Base-by-base conservation (phyloP, 2,113 vertebrate genomes). In the Fulmarus glacialis region DNA sequence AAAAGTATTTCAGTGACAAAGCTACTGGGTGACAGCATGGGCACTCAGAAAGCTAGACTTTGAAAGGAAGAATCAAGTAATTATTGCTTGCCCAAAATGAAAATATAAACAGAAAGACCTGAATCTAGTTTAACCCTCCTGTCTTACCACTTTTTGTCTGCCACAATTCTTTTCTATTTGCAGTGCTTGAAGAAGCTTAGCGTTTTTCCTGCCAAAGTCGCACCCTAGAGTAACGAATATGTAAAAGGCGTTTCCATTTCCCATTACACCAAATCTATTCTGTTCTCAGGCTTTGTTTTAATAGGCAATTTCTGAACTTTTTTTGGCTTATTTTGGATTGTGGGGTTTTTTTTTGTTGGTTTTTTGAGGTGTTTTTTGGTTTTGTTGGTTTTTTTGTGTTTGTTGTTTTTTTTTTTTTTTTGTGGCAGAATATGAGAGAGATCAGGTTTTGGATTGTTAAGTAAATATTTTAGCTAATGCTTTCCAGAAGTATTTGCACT, bases 381-480 rank as follows among this genome's bases (percentile, higher is more conserved):
- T n/a, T n/a, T n/a, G n/a, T n/a, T 8, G 2, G 67, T 85, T 21
- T 85, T 26, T 42, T 21, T 6, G 40, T 11, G 40, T 40, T 11
- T 9, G 21, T 9, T 3, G 3, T 20, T 20, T 27, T 38, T 4
- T 9, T 3, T 4, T 20, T 20, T 27, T 38, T 4, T 55, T 30
- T n/a, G 29, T 79, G 23, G 75, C 58, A 43, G 40, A 82, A 85
- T 42, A 70, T n/a, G 30, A 62, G 66, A 47, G 55, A 64, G 23
- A 70, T 16, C 26, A 42, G 23, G 29, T 59, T 26, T 15, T 78
- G 45, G 27, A 47, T 93, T 91, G 36, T 86, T 93, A 94, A 20
- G 50, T 34, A 96, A 97, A 95, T 32, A 86, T 60, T 96, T 95
- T 85, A 87, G 19, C 30, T 74, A 70, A 59, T 53, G 22, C 30